phyloP scores from a whole-genome alignment of 2,113 vertebrate species.

The Corythoichthys intestinalis region DNA sequence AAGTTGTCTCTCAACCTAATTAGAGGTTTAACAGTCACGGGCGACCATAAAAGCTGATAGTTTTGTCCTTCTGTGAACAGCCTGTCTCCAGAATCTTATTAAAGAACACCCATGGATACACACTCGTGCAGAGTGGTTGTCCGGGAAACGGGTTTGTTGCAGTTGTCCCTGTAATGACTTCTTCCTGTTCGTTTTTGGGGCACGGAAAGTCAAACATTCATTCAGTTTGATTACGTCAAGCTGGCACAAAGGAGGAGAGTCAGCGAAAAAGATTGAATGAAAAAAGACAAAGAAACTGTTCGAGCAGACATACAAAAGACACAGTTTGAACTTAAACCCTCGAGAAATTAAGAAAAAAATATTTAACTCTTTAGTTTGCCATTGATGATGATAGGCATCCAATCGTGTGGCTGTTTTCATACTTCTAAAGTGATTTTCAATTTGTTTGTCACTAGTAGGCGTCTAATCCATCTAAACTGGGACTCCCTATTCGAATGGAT shows the following conservation, averaged over 20 bases:
- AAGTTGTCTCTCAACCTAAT: not conserved
- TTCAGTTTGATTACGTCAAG: conserved; percentile 52
- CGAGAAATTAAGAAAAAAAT: not conserved
- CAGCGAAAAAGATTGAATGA: conserved; percentile 43
- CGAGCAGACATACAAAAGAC: not conserved
- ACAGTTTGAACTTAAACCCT: conserved; percentile 6
- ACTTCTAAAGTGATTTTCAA: too few relatives aligned
- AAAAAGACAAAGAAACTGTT: conserved; percentile 23
- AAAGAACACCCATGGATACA: conserved; percentile 2
- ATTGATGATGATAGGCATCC: too few relatives aligned
- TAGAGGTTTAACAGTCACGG: not conserved
- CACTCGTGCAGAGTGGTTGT: conserved; percentile 9
- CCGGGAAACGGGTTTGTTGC: conserved; percentile 24
- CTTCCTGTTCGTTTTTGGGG: conserved; percentile 36
- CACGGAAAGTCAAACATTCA: conserved; percentile 63
- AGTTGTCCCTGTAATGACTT: conserved; percentile 41
- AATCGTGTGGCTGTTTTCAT: too few relatives aligned
- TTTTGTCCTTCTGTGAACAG: conserved; percentile 4
- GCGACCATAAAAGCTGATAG: not conserved
- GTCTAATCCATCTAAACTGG: too few relatives aligned
- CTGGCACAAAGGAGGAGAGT: conserved; percentile 45
- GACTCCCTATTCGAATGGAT: too few relatives aligned
- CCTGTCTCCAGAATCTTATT: not conserved
- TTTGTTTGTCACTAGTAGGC: too few relatives aligned
- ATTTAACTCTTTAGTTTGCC: too few relatives aligned